These are phyloP conservation scores for Epirrita christyi DNA, from an alignment of 2,888 invertebrate genomes.

Conservation along the genomic window DNA sequence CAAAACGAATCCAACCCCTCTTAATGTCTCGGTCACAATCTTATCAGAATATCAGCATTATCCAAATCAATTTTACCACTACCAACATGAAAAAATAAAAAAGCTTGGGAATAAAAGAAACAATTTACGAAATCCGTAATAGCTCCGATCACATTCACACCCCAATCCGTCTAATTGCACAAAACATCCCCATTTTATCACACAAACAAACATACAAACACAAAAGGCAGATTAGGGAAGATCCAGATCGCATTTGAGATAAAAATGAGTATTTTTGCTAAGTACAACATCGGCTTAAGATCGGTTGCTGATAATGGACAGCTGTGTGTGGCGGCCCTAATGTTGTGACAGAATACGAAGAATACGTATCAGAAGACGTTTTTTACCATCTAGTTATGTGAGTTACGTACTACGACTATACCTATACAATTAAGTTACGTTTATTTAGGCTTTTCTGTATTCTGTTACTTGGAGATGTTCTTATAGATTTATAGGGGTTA, in stretches of 20 bases:
- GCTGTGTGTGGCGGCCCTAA: conserved; percentile 66
- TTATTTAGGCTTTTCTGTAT: conserved; percentile 19
- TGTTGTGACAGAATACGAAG: conserved; percentile 59
- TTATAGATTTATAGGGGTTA: neutral
- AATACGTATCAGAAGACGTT: conserved; percentile 46
- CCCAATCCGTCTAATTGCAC: conserved; percentile 73
- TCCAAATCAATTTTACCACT: conserved; percentile 28
- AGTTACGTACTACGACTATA: neutral
- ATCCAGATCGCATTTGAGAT: conserved; percentile 82
- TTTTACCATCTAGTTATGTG: conserved; percentile 18
- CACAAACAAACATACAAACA: conserved; percentile 72
- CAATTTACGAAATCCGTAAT: conserved; percentile 51
- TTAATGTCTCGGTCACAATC: conserved; percentile 12
- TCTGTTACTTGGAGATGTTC: conserved; percentile 2
- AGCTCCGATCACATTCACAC: conserved; percentile 64
- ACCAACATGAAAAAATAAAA: conserved; percentile 21
- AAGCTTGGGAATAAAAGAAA: conserved; percentile 45
- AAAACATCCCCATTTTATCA: conserved; percentile 69
- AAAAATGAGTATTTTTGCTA: conserved; percentile 80
- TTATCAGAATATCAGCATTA: conserved; percentile 11
- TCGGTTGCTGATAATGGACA: conserved; percentile 71
- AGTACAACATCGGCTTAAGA: conserved; percentile 78
- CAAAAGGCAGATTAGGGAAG: conserved; percentile 81
- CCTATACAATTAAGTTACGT: neutral
- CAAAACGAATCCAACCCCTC: neutral